A percentile compares a stretch with the other conserved stretches of the same genome.
phyloP scores from a whole-genome alignment of 2,797 vertebrate genomes.

The Myotis planiceps region DNA sequence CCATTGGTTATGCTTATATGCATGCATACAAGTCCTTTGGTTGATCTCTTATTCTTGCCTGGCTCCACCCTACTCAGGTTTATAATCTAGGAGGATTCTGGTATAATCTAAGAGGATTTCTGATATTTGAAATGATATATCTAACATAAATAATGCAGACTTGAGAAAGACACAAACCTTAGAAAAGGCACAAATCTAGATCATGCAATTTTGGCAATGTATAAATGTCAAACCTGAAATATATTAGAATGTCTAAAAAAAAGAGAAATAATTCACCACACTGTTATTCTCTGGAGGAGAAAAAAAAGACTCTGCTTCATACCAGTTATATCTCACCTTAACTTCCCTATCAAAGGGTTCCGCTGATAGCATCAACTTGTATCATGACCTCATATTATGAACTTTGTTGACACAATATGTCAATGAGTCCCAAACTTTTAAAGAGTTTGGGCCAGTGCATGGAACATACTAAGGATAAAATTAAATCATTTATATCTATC shows the following conservation, averaged over 20 bases:
- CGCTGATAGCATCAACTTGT: neutral
- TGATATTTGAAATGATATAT: neutral
- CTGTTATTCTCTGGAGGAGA: neutral
- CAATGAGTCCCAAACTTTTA: neutral
- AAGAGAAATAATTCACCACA: neutral
- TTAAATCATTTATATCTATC: neutral
- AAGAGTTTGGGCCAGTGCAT: neutral
- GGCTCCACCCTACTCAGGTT: neutral
- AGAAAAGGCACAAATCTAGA: neutral
- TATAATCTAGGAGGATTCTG: neutral
- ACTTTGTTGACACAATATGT: neutral
- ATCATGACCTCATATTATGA: neutral
- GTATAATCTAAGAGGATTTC: neutral
- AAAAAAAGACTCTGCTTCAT: neutral
- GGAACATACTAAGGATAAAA: slow-evolving; percentile 1
- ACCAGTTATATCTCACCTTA: neutral
- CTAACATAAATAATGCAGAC: neutral
- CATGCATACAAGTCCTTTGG: too few species aligned
- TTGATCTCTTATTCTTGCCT: neutral
- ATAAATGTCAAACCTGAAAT: neutral
- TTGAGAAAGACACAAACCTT: neutral
- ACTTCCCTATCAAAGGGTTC: neutral
- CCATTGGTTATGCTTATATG: too few species aligned
- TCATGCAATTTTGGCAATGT: neutral
- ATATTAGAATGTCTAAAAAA: neutral